Evolutionary conservation across 2,113 vertebrate species (phyloP), one percentile per base, ranked within the genome.

Genomic region (Malaclemys terrapin): DNA sequence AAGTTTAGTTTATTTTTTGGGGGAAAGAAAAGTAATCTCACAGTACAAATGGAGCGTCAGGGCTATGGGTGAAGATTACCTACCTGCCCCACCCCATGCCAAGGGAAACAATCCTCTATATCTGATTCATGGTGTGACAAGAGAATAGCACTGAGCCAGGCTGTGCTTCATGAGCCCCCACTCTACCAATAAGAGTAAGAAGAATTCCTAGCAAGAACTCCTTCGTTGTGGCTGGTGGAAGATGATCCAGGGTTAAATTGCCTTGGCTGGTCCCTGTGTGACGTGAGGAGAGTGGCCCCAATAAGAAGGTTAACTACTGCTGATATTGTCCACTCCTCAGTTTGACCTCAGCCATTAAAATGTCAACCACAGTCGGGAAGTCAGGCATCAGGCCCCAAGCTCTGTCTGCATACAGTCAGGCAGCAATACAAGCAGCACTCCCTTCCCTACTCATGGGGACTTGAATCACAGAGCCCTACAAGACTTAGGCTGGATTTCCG

Each of bases 221-320:
- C n/a, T 10, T 22, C 47, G 31, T 1, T 0, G 1, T 2, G 54
- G 35, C 0, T 0, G 17, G 35, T 0, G 0, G 54, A 76, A 49
- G 78, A 95, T 24, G 80, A 76, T 17, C 72, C 87, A 76, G 38
- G 90, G 35, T 57, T 69, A 10, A 22, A 80, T 19, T 14, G 52
- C 47, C 75, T 80, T 12, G 49, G 50, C 25, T 0, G 0, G 84
- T 91, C 45, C 82, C 80, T 49, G 57, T 50, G 79, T 47, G 81
- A n/a, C 6, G 6, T 8, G 17, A 76, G 85, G 59, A 84, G 56
- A 80, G 29, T 1, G 53, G 49, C 72, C 84, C 85, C 1, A 3
- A 8, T 16, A 72, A 75, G 81, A 5, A 89, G 75, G 62, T 57
- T 57, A 89, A 87, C 20, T 1, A 4, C 29, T 65, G 89, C 17